Evolutionary conservation across 1,140 invertebrate species (phyloP).

Genomic region (Aphidius ervi): DNA sequence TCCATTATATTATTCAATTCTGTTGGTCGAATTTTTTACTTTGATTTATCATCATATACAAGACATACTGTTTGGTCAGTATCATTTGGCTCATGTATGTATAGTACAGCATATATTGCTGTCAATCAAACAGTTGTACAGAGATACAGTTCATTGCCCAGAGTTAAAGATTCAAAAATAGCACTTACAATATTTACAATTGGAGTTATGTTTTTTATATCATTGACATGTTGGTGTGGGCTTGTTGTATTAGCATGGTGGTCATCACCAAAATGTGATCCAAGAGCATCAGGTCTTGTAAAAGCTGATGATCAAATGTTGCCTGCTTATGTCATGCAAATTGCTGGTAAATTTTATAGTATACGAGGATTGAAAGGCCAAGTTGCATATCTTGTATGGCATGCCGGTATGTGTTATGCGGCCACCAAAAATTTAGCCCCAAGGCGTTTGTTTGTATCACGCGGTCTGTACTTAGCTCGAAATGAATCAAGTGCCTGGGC

Average conservation of each 20-base stretch:
- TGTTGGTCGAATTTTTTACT: conserved; percentile 57
- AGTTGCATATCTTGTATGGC: too few species aligned
- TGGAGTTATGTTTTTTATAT: conserved; percentile 63
- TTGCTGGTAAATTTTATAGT: conserved; percentile 62
- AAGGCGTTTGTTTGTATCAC: conserved; percentile 36
- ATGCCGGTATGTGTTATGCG: background rate
- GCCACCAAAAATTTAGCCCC: conserved; percentile 31
- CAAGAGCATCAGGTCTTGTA: conserved; percentile 60
- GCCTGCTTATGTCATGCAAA: conserved; percentile 67
- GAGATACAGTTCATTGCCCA: conserved; percentile 72
- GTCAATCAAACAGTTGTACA: conserved; percentile 90
- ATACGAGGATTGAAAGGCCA: conserved; percentile 61
- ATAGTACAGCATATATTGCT: conserved; percentile 75
- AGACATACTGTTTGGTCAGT: conserved; percentile 81
- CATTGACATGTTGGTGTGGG: conserved; percentile 69
- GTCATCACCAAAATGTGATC: conserved; percentile 75
- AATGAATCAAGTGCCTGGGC: conserved; percentile 51
- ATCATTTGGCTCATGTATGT: conserved; percentile 73
- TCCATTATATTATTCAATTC: too few species aligned
- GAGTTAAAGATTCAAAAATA: conserved; percentile 59
- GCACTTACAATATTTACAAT: conserved; percentile 64
- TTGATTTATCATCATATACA: conserved; percentile 64
- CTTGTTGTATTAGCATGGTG: conserved; percentile 58
- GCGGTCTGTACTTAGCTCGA: conserved; percentile 53
- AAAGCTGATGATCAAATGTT: conserved; percentile 65